Base-by-base conservation (phyloP, 2,888 invertebrate genomes). In the Agrotis segetum region DNA sequence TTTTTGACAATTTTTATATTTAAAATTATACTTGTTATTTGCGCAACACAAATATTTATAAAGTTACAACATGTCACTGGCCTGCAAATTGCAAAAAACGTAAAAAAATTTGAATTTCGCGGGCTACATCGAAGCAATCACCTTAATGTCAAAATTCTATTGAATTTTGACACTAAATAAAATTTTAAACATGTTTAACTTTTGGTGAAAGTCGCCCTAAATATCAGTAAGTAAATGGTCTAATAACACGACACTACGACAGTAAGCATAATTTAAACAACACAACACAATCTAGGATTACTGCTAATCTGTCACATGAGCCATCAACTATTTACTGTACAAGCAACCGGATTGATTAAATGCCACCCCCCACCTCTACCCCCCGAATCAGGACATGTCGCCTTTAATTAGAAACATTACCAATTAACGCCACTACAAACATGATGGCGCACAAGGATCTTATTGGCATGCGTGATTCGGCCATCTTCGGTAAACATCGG, bases 381-480 rank as follows among this genome's bases (percentile, higher is more conserved):
- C 21, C 7, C 16, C 2, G 14, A n/a, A 34, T 47, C 67, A 47
- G 59, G 16, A 53, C 47, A 66, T 60, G 59, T 40, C 14, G 47
- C n/a, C 34, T 67, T 71, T 60, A 71, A 60, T 71, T 67, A 70
- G 34, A n/a, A 53, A 60, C 70, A 55, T 66, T 34, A 60, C 34
- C 53, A 66, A 66, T 70, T 60, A 53, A 66, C 40, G 53, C 46
- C 40, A 40, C 1, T 21, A n/a, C 50, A 56, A 56, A 64, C 58
- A 70, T 6, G 21, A 29, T 29, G 29, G 3, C 29, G 1, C 21
- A 47, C 34, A 24, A 19, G 34, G 50, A 34, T 46, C 47, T n/a
- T 61, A n/a, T 47, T 46, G 34, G n/a, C 3, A 19, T 14, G 14
- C n/a, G 34, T 14, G 34, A n/a, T 34, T 19, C 34, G 56, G 56